Evolutionary conservation across 1,140 invertebrate species (phyloP).

Genomic region (Stegodyphus mimosarum): DNA sequence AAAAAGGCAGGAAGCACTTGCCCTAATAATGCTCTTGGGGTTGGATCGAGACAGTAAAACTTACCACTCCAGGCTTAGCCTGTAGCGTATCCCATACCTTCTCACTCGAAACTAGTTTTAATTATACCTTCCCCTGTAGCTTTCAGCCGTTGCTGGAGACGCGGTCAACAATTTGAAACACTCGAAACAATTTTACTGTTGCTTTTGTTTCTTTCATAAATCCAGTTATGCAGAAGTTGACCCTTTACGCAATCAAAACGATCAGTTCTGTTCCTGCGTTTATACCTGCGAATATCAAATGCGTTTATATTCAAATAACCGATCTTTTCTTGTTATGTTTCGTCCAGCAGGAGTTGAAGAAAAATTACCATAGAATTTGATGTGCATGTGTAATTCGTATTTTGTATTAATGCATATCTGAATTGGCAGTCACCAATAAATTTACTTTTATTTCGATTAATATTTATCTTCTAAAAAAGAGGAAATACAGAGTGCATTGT

Average conservation of each 20-base stretch:
- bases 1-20: not conserved
- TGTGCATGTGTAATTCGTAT: no score
- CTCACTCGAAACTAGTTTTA: constrained; percentile 34
- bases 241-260: constrained; percentile 21
- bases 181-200: constrained; percentile 19
- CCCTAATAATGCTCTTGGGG: not conserved
- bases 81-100: not conserved
- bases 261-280: not conserved
- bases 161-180: constrained; percentile 16
- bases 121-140: not conserved
- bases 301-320: no score
- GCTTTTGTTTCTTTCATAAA: constrained; percentile 26
- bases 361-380: no score
- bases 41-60: not conserved
- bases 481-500: no score
- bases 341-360: no score
- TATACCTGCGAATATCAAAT: no score
- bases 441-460: no score
- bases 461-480: no score
- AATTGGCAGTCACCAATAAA: no score
- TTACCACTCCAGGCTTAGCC: not conserved
- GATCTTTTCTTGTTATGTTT: no score
- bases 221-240: constrained; percentile 28
- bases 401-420: no score
- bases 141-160: not conserved